Base-by-base conservation (phyloP, 2,113 vertebrate genomes). In the Ammodramus savannarum region DNA sequence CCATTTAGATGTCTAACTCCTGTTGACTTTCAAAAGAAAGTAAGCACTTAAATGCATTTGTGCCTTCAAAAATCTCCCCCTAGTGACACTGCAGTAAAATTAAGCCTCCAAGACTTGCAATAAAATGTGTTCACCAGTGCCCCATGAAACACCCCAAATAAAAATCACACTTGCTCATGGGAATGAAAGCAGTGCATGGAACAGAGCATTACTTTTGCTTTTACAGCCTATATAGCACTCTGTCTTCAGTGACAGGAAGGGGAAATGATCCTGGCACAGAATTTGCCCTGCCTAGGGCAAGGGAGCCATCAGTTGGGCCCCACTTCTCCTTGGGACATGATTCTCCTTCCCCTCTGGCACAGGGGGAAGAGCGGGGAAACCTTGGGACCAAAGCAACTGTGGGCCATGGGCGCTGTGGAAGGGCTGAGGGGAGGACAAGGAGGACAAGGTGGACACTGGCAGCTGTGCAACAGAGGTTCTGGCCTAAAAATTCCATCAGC, bases 61-160 rank as follows among this genome's bases (percentile, higher is more conserved):
- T 77, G 27, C 48, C 87, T 89, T 85, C 48, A 92, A 77, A 95
- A 95, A 96, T 85, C 91, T 94, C 87, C 85, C 94, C 85, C 87
- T 93, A 83, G 85, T 81, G 93, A 89, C 89, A 78, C 8, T 63
- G 87, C 16, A 87, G 38, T 84, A 96, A 97, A 95, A 96, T 55
- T 43, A 74, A 77, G 48, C 23, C 65, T 77, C 83, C 69, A 86
- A 88, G 59, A 74, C 39, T 73, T 73, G 34, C 67, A 83, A 55
- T 88, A 86, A 88, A 94, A 88, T 27, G 16, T 26, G 26, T 88
- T 71, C 77, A 58, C 62, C 0, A 0, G 41, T 76, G 84, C 32
- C 69, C 57, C 57, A 23, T 75, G 77, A 93, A 95, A 78, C 7
- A 43, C 23, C 44, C 41, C 74, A 87, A 93, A 85, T 54, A 65